Evolutionary conservation across 2,797 vertebrate genomes (phyloP), one percentile per base, ranked within the genome.

Genomic region (Xyrichtys novacula): DNA sequence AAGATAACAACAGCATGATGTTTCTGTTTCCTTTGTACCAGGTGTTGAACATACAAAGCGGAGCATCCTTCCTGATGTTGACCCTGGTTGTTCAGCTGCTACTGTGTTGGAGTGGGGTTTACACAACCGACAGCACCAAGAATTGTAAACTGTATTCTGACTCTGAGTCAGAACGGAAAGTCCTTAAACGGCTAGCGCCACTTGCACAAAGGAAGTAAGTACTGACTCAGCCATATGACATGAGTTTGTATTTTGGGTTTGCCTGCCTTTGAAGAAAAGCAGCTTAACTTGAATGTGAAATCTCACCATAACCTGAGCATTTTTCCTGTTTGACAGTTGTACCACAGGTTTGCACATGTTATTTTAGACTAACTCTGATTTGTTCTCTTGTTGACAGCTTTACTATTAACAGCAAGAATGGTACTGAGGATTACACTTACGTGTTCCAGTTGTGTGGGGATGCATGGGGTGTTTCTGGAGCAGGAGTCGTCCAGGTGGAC

Each of bases 371-470:
- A 26, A 39, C 5, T 80, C 6, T 25, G 23, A 22, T 58, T 43
- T 53, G 6, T 58, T 69, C n/a, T 76, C 8, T 1, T 64, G 53
- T 57, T 67, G 22, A 58, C 83, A 94, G 94, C 65, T 91, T 93
- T 55, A 83, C 88, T 36, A 59, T 3, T 2, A 2, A 16, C 1
- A 1, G 0, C 19, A 34, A 1, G 0, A 47, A 5, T 10, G 44
- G 0, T 3, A 0, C 44, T 0, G 94, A 94, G 0, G 80, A n/a
- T 15, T 98, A 98, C 68, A 20, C 74, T 0, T 99, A 99, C 69
- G 55, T 83, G 0, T 96, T 99, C 85, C 91, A 93, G 70, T 81
- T 99, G 55, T 99, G 98, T 90, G 95, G 95, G 11, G 94, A 97
- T 64, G 96, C 93, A 36, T 69, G 76, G 7, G 93, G 88, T 23